These are phyloP conservation scores for Cataglyphis hispanica DNA, from an alignment of 1,140 invertebrate genomes.

Conservation along the genomic window DNA sequence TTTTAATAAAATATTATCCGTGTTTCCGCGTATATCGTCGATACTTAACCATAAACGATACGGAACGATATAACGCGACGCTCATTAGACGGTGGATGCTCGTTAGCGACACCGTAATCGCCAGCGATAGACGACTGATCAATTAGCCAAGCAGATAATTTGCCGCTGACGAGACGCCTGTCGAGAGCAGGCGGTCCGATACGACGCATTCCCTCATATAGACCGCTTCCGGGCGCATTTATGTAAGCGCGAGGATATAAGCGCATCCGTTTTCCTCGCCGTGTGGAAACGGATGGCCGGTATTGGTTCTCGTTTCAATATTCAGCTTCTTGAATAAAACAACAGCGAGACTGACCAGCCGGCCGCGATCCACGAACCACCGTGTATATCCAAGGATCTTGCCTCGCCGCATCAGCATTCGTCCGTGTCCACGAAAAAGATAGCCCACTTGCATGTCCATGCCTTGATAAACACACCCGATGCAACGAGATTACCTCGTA, in stretches of 20 bases:
- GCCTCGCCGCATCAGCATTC: conserved; percentile 44
- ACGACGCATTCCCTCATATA: conserved; percentile 24
- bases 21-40: neutral
- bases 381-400: conserved; percentile 52
- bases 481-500: neutral
- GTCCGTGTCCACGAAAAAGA: conserved; percentile 54
- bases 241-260: conserved; percentile 63
- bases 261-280: conserved; percentile 55
- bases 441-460: conserved; percentile 47
- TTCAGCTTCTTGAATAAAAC: conserved; percentile 77
- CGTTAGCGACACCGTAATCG: conserved; percentile 60
- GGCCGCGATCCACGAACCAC: conserved; percentile 16
- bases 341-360: conserved; percentile 66
- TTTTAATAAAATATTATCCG: neutral
- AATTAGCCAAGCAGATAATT: conserved; percentile 71
- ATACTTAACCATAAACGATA: neutral
- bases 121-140: conserved; percentile 65
- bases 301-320: conserved; percentile 76
- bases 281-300: conserved; percentile 63
- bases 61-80: neutral
- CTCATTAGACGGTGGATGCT: conserved; percentile 48
- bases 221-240: conserved; percentile 49
- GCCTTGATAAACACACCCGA: conserved; percentile 42
- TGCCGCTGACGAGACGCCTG: conserved; percentile 37
- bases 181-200: conserved; percentile 23